Base-by-base conservation (phyloP, 2,113 vertebrate genomes). In the Paradisaea rubra region DNA sequence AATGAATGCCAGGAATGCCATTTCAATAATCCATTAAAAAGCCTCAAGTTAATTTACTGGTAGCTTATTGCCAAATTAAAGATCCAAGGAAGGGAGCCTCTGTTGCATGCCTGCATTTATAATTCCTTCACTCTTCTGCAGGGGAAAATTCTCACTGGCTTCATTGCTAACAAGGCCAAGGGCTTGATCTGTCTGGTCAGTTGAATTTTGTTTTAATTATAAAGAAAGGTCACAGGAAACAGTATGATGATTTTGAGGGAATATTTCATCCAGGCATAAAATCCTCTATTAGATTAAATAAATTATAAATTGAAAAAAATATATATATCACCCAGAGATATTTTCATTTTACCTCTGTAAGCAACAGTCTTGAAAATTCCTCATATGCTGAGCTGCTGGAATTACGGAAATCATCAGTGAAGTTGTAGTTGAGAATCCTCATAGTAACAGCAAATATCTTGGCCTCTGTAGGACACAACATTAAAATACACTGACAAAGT, bases 341-440 rank as follows among this genome's bases (percentile, higher is more conserved):
- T 25, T 69, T 41, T 17, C 42, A 57, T 37, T 59, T 91, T 97
- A 98, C 98, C 98, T 98, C 97, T 3, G 22, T 42, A 42, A 97
- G 69, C 81, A 98, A 76, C 37, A 93, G 68, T n/a, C 17, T 91
- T 53, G 97, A 96, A 78, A 98, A 98, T 45, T 86, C 59, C 65
- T 57, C 39, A 64, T 93, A 96, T 25, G 96, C 96, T 4, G 16
- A 44, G 20, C 96, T 96, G 73, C 86, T 94, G 30, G 8, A 37
- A 76, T 97, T 60, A 41, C 35, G 79, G 27, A 98, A 83, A 72
- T 89, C 60, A 20, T 96, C 91, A 0, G 96, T 98, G 89, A 97
- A 56, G 42, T 92, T 98, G 72, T 71, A 95, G 87, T 97, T 96
- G 13, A 95, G 45, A 89, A 98, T 96, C 71, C 69, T 94, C 66